phyloP scores from a whole-genome alignment of 2,113 vertebrate species.

The Cyrtonyx montezumae region DNA sequence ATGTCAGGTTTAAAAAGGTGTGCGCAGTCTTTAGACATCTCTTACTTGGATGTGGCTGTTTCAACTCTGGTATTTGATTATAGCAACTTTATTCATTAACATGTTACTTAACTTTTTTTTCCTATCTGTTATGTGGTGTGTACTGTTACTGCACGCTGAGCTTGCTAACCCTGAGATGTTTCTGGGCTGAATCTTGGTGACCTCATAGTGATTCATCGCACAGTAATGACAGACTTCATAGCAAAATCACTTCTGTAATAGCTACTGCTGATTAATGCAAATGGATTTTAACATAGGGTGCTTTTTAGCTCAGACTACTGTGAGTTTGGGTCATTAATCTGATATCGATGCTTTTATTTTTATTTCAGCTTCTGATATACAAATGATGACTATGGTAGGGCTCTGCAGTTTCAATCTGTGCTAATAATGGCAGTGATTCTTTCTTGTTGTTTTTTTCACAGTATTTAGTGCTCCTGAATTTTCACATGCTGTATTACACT shows the following conservation, averaged over 20 bases:
- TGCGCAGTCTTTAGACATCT: background rate
- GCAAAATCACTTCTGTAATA: background rate
- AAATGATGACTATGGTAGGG: background rate
- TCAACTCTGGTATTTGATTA: background rate
- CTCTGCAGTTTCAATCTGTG: background rate
- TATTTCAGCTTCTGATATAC: background rate
- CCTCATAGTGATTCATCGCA: conserved; percentile 13
- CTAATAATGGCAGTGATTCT: background rate
- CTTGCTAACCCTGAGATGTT: background rate
- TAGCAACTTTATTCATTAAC: background rate
- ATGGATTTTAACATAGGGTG: background rate
- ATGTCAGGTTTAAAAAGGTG: background rate
- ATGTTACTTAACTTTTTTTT: background rate
- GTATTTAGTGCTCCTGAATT: background rate
- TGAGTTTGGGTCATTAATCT: background rate
- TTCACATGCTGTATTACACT: background rate
- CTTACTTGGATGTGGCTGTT: background rate
- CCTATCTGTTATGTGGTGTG: background rate
- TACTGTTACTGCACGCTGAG: background rate
- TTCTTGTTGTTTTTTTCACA: background rate
- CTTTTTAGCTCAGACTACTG: background rate
- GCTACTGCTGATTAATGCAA: background rate
- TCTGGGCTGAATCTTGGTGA: background rate
- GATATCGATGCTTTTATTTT: background rate
- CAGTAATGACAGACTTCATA: background rate